A percentile compares a stretch with the other conserved stretches of the same genome.
Evolutionary conservation across 2,797 vertebrate species (phyloP).

Genomic region (Perodicticus potto): DNA sequence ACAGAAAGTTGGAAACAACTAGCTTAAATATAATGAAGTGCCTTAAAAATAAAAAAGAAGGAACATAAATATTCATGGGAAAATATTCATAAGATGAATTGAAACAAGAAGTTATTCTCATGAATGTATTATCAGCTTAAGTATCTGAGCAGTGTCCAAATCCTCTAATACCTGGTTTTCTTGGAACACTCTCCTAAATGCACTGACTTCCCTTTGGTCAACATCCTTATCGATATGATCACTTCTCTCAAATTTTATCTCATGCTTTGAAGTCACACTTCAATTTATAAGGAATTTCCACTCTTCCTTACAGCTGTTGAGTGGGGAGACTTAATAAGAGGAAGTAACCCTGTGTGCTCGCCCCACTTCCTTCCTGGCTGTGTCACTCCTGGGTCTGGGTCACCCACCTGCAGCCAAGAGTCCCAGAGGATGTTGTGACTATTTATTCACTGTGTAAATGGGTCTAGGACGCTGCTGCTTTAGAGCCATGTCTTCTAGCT

Average conservation of each 20-base stretch:
- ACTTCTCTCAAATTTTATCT: neutral
- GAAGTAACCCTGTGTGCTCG: conserved; percentile 39
- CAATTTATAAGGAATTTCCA: conserved; percentile 72
- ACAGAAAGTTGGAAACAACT: conserved; percentile 8
- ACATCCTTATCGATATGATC: conserved; percentile 61
- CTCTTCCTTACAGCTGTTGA: conserved; percentile 69
- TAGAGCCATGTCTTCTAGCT: neutral
- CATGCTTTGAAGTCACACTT: conserved; percentile 61
- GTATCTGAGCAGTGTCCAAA: neutral
- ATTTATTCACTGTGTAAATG: neutral
- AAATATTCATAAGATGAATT: conserved; percentile 51
- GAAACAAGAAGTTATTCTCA: conserved; percentile 60
- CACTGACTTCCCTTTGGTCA: conserved; percentile 49
- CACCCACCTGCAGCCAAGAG: conserved; percentile 76
- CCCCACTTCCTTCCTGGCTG: conserved; percentile 70
- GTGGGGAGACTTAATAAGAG: conserved; percentile 42
- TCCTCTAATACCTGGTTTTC: conserved; percentile 18
- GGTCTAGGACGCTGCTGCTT: neutral
- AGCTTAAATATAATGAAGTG: neutral
- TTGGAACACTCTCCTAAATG: neutral
- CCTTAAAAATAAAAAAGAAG: conserved; percentile 12
- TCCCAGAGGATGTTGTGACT: conserved; percentile 52
- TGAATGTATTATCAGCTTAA: neutral
- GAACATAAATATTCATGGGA: neutral
- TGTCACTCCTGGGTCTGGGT: conserved; percentile 66